phyloP scores from a whole-genome alignment of 2,888 invertebrate species.

The Ormyrus thymus region DNA sequence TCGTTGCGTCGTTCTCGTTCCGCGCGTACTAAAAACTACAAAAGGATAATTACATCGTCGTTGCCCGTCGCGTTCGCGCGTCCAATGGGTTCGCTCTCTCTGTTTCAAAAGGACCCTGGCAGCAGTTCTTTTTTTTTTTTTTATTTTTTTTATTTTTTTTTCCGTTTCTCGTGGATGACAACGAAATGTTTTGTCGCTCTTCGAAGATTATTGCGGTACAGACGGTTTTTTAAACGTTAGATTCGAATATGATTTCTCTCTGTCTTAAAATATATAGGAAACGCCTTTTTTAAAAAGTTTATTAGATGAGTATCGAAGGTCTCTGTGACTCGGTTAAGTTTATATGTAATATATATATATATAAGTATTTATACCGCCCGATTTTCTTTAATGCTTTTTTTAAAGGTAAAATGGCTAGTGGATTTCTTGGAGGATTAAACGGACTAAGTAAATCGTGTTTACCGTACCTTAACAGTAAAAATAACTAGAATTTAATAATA shows the following conservation, averaged over 20 bases:
- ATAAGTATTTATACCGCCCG: not conserved
- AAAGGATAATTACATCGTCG: conserved; percentile 37
- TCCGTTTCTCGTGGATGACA: not conserved
- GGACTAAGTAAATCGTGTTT: conserved; percentile 24
- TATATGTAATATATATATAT: not conserved
- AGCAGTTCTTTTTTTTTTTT: conserved; percentile 26
- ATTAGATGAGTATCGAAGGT: conserved; percentile 19
- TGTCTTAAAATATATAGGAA: conserved; percentile 43
- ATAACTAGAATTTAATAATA: conserved; percentile 32
- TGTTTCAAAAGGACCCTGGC: conserved; percentile 25
- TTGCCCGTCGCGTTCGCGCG: too few relatives aligned
- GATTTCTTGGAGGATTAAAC: conserved; percentile 29
- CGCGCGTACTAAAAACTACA: conserved; percentile 37
- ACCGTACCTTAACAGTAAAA: conserved; percentile 23
- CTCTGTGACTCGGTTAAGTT: conserved; percentile 16
- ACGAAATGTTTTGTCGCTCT: conserved; percentile 1
- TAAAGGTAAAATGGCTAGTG: conserved; percentile 20
- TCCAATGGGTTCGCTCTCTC: too few relatives aligned
- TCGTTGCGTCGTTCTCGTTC: conserved; percentile 55
- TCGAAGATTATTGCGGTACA: conserved; percentile 33
- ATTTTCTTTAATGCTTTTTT: conserved; percentile 12
- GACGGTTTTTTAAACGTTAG: not conserved
- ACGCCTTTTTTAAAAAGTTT: conserved; percentile 36
- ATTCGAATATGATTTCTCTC: conserved; percentile 10
- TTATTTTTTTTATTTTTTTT: not conserved